Evolutionary conservation across 2,113 vertebrate genomes (phyloP).

Genomic region (Macaca nemestrina): DNA sequence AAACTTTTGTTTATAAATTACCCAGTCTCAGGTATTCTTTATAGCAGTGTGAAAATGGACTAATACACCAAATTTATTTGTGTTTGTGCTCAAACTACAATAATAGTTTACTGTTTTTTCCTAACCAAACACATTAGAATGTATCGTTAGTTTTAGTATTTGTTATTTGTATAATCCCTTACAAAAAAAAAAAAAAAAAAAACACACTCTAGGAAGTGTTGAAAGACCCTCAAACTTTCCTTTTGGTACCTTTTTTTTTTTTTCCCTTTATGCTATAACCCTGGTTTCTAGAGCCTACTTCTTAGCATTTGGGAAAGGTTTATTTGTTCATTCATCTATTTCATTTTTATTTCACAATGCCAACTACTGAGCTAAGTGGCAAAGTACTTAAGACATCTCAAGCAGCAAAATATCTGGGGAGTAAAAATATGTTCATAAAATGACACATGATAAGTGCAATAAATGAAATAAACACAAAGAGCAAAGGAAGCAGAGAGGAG

Average conservation of each 20-base stretch:
- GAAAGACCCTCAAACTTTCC: background rate
- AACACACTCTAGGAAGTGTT: background rate
- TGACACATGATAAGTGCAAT: too few species aligned
- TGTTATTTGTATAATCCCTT: background rate
- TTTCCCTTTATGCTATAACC: background rate
- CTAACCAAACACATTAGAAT: background rate
- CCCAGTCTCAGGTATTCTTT: too few species aligned
- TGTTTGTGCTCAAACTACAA: background rate
- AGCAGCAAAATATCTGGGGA: background rate
- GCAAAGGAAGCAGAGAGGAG: background rate
- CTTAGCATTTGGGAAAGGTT: background rate
- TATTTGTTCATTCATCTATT: background rate
- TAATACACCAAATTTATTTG: background rate
- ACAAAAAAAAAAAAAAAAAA: background rate
- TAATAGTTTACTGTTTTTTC: background rate
- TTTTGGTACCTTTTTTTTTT: background rate
- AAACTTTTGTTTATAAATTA: too few species aligned
- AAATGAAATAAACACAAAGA: background rate
- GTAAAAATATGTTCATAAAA: background rate
- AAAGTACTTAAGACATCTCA: background rate
- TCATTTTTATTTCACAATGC: background rate
- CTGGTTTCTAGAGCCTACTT: background rate
- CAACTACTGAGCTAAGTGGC: background rate
- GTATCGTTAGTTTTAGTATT: background rate
- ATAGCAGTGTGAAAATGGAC: too few species aligned